Evolutionary conservation across 2,888 invertebrate species (phyloP).

Genomic region (Metalampra italica): DNA sequence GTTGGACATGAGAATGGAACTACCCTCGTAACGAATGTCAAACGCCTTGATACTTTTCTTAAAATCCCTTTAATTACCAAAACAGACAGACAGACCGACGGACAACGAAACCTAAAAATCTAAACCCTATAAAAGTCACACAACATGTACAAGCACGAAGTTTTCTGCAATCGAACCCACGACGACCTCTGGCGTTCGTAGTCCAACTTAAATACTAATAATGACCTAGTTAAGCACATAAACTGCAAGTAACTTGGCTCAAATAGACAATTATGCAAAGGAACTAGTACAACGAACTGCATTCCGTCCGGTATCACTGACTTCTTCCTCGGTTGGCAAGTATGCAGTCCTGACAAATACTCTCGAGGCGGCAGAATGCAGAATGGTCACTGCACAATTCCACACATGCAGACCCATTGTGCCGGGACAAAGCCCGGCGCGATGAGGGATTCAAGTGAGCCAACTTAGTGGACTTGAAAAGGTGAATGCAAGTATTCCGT

Average conservation of each 20-base stretch:
- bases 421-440: slow-evolving; percentile 58
- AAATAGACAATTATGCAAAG: slow-evolving; percentile 24
- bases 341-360: slow-evolving; percentile 50
- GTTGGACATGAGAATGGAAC: too few relatives aligned
- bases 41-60: too few relatives aligned
- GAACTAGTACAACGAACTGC: slow-evolving; percentile 33
- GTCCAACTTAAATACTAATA: background rate
- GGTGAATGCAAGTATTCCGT: slow-evolving; percentile 53
- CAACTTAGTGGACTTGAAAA: slow-evolving; percentile 62
- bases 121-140: too few relatives aligned
- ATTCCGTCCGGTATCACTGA: slow-evolving; percentile 19
- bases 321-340: slow-evolving; percentile 18
- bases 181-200: too few relatives aligned
- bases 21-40: too few relatives aligned
- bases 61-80: too few relatives aligned
- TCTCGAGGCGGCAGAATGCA: slow-evolving; percentile 17
- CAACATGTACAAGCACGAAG: too few relatives aligned
- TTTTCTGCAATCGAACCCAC: too few relatives aligned
- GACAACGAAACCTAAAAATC: too few relatives aligned
- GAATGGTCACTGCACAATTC: slow-evolving; percentile 50
- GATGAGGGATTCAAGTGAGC: slow-evolving; percentile 51
- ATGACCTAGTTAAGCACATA: slow-evolving; percentile 19
- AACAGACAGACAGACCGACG: too few relatives aligned
- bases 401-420: slow-evolving; percentile 66
- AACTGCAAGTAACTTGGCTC: slow-evolving; percentile 31